These are phyloP conservation scores for Neelides sp. DNA, from an alignment of 1,140 invertebrate species.

Conservation along the genomic window DNA sequence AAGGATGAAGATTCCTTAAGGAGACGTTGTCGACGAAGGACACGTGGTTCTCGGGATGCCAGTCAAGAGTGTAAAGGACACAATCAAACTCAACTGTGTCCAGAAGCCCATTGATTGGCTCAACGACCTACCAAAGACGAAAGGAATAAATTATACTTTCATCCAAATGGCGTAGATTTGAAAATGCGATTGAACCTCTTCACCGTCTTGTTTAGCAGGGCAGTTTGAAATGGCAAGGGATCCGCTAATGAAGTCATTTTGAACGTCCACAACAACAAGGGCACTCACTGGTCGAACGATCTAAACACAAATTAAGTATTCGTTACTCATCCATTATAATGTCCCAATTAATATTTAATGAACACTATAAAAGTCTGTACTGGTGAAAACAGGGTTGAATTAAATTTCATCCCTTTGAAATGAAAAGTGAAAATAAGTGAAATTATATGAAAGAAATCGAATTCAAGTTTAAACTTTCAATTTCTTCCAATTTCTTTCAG, in stretches of 20 bases:
- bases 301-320: conserved; percentile 41
- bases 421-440: not conserved
- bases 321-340: too few species aligned
- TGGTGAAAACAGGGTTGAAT: not conserved
- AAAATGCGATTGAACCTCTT: conserved; percentile 43
- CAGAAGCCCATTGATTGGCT: conserved; percentile 80
- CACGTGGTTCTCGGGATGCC: conserved; percentile 93
- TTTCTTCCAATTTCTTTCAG: too few species aligned
- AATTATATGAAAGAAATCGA: too few species aligned
- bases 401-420: not conserved
- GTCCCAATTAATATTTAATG: not conserved
- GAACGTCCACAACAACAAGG: conserved; percentile 91
- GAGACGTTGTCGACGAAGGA: conserved; percentile 88
- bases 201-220: conserved; percentile 78
- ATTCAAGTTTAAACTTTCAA: too few species aligned
- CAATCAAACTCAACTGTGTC: conserved; percentile 73
- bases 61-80: conserved; percentile 92
- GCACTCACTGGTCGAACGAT: conserved; percentile 74
- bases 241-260: conserved; percentile 95
- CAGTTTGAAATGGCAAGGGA: conserved; percentile 85
- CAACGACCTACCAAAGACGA: conserved; percentile 71
- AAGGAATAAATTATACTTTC: too few species aligned
- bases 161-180: not conserved
- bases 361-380: conserved; percentile 1
- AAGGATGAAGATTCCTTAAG: conserved; percentile 51